Evolutionary conservation across 2,113 vertebrate species (phyloP), one percentile per base, ranked within the genome.

Genomic region (Crotophaga sulcirostris): DNA sequence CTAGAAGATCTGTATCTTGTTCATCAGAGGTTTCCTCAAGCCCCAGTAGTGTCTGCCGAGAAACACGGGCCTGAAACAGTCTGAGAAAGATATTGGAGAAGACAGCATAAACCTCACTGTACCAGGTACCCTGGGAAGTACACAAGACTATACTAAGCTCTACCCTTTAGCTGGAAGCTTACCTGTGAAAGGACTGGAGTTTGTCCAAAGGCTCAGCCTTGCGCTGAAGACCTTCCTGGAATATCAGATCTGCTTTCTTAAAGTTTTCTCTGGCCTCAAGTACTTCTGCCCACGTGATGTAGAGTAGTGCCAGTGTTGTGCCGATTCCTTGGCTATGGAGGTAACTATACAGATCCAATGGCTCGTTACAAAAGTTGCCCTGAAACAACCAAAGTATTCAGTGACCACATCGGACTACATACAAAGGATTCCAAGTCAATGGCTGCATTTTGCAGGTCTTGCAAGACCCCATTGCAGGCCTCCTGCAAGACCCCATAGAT

Each of bases 261-360:
- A 96, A 98, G 74, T 98, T 99, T 62, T 98, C 99, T 85, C 98
- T 98, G 58, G 98, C 97, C 97, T 99, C 99, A 13, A 99, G 98
- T 36, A 98, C 98, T 94, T 99, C 99, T 76, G 99, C 99, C 99
- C 99, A 99, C 5, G 99, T 98, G 20, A 99, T 99, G 94, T 99
- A 99, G 66, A 99, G 97, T 25, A 96, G 97, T 9, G 99, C 98
- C 74, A 98, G 98, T 3, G 97, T 97, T 51, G 98, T 92, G 36
- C 99, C 99, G 31, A 99, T 99, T 33, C 98, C 98, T 95, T 99
- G 99, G 55, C 98, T 98, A 44, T 98, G 97, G 94, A 99, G 98
- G 91, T 99, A 99, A 75, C 98, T 98, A 95, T 98, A 99, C 67
- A 99, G 94, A 52, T 99, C 99, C 97, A 99, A 93, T 44, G 99